Base-by-base conservation (phyloP, 1,140 invertebrate genomes). In the Procambarus virginalis region DNA sequence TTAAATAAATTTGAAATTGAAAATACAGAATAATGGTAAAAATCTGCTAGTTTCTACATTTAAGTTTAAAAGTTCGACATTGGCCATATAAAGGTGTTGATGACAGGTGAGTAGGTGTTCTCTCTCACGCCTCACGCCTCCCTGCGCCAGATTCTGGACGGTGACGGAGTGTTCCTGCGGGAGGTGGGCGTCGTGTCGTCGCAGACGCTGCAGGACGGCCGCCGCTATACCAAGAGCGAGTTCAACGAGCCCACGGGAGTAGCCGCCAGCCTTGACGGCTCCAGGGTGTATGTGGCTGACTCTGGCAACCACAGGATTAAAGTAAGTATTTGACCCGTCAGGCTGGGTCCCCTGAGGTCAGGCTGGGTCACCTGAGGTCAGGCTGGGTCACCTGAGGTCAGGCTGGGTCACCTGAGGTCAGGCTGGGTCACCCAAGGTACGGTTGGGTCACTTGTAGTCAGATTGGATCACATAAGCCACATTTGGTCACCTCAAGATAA, bases 191-290 rank as follows among this genome's bases (percentile, higher is more conserved):
- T 93, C 6, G 94, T 94, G 86, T 79, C 85, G 20, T 89, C 76
- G 17, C 73, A 91, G 70, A 89, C 90, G 0, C 83, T 92, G 5
- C 83, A 85, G 55, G 84, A 90, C 75, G 92, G 92, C 14, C 81
- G 89, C 34, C 86, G 84, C 34, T 92, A 89, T 81, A 87, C 84
- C 45, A 93, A 91, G 88, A 91, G 94, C 2, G 94, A 95, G 84
- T 94, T 97, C 64, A 96, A 96, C 92, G 95, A 95, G 90, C 96
- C 96, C 0, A 96, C 96, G 1, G 95, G 95, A 49, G 95, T 97
- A 1, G 96, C 96, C 0, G 94, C 97, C 51, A 22, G 94, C 94
- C 3, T 93, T n/a, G 84, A 93, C 58, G 92, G 92, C 22, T 93
- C 93, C 64, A 92, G 93, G 73, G 88, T 94, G 45, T 93, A 93